These are phyloP conservation scores for Colinus virginianus DNA, from an alignment of 2,113 vertebrate species.

Conservation along the genomic window DNA sequence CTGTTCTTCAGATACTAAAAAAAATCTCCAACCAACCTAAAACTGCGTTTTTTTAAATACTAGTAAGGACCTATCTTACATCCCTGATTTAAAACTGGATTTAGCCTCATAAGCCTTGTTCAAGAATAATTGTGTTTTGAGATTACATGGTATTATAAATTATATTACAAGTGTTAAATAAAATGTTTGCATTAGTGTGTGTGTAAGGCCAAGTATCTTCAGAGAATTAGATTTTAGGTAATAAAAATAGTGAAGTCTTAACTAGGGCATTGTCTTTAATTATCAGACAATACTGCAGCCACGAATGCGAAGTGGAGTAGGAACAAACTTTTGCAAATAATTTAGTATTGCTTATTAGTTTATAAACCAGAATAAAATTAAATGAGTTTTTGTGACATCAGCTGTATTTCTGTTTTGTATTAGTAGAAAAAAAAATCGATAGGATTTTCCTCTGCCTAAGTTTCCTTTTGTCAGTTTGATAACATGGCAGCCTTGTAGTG, in stretches of 20 bases:
- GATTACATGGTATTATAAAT: background rate
- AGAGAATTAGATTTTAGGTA: background rate
- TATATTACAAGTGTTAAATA: background rate
- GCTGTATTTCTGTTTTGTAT: background rate
- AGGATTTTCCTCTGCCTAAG: slow-evolving; percentile 26
- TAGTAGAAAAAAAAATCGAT: background rate
- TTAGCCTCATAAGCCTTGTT: background rate
- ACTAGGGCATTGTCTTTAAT: background rate
- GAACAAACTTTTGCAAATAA: background rate
- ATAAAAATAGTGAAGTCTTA: background rate
- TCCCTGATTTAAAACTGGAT: background rate
- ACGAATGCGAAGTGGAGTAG: background rate
- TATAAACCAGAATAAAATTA: background rate
- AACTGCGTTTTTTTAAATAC: background rate
- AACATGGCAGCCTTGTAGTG: background rate
- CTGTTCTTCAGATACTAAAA: slow-evolving; percentile 6
- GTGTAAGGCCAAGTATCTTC: background rate
- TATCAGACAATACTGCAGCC: background rate
- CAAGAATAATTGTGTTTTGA: background rate
- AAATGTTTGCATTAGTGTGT: background rate
- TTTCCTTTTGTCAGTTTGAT: background rate
- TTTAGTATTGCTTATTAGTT: background rate
- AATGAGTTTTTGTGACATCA: background rate
- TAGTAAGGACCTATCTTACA: slow-evolving; percentile 4
- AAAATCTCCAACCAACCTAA: background rate